phyloP scores from a whole-genome alignment of 2,888 invertebrate species.

The Eupithecia exiguata region DNA sequence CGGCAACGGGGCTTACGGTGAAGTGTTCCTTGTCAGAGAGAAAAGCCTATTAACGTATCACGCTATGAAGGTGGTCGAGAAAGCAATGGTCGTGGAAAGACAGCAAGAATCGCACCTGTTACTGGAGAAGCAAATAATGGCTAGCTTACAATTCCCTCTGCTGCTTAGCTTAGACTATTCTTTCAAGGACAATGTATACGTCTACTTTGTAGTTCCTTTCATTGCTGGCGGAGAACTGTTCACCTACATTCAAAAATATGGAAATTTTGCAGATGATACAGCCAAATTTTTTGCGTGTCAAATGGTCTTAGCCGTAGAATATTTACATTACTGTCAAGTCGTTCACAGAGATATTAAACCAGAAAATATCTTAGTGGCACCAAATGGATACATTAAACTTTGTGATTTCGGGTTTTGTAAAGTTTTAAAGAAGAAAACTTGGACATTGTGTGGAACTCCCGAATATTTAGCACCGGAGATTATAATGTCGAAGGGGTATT shows the following conservation, averaged over 20 bases:
- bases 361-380: constrained; percentile 93
- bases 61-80: constrained; percentile 95
- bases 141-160: constrained; percentile 93
- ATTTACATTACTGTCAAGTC: constrained; percentile 92
- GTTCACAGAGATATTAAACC: constrained; percentile 96
- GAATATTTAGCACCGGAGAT: constrained; percentile 98
- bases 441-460: constrained; percentile 97
- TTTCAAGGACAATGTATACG: constrained; percentile 92
- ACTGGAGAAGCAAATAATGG: constrained; percentile 94
- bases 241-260: constrained; percentile 86
- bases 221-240: constrained; percentile 94
- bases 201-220: constrained; percentile 93
- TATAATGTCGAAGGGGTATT: constrained; percentile 94
- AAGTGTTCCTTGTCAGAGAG: constrained; percentile 90
- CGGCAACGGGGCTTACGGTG: constrained; percentile 95
- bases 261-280: constrained; percentile 87
- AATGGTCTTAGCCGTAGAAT: constrained; percentile 94
- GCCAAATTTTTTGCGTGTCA: constrained; percentile 95
- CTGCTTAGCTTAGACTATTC: constrained; percentile 90
- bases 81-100: constrained; percentile 92
- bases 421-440: constrained; percentile 88
- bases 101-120: constrained; percentile 94
- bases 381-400: constrained; percentile 89
- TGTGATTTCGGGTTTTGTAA: constrained; percentile 98
- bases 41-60: constrained; percentile 86